Evolutionary conservation across 2,113 vertebrate species (phyloP).

Genomic region (Trogon surrucura): DNA sequence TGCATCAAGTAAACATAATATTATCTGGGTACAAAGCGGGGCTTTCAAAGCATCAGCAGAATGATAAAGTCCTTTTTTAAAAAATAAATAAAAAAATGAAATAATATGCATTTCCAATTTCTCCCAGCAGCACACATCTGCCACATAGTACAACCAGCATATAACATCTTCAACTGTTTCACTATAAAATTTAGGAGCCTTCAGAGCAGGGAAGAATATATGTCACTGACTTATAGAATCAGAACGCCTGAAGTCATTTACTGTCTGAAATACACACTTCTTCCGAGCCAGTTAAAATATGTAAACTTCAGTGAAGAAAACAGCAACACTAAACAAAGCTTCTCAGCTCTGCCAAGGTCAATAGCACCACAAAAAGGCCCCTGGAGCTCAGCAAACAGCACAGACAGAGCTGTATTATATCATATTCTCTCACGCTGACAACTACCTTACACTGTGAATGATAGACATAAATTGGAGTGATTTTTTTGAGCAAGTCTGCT

Average conservation of each 20-base stretch:
- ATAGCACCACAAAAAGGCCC: neutral
- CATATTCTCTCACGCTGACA: constrained; percentile 44
- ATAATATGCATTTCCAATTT: neutral
- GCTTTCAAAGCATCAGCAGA: neutral
- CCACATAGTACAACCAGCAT: neutral
- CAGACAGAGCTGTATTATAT: constrained; percentile 23
- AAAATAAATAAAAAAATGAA: neutral
- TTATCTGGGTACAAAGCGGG: neutral
- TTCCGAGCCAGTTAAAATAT: constrained; percentile 37
- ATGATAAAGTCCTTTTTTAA: neutral
- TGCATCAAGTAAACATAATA: rapidly evolving
- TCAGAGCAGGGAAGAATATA: neutral
- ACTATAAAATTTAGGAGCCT: constrained; percentile 4
- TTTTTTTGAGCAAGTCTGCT: constrained; percentile 35
- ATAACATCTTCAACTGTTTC: neutral
- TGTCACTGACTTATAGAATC: constrained; percentile 46
- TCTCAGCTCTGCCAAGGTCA: constrained; percentile 47
- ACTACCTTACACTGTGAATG: neutral
- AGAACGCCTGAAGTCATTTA: constrained; percentile 47
- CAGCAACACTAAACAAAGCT: constrained; percentile 56
- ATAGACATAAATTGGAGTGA: constrained; percentile 47
- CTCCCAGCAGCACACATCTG: neutral
- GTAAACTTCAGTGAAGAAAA: constrained; percentile 54
- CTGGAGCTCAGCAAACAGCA: constrained; percentile 5
- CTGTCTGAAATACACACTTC: constrained; percentile 36